A percentile compares a stretch with the other conserved stretches of the same genome.
These are phyloP conservation scores for Pecten maximus DNA, from an alignment of 2,888 invertebrate species.

Conservation along the genomic window DNA sequence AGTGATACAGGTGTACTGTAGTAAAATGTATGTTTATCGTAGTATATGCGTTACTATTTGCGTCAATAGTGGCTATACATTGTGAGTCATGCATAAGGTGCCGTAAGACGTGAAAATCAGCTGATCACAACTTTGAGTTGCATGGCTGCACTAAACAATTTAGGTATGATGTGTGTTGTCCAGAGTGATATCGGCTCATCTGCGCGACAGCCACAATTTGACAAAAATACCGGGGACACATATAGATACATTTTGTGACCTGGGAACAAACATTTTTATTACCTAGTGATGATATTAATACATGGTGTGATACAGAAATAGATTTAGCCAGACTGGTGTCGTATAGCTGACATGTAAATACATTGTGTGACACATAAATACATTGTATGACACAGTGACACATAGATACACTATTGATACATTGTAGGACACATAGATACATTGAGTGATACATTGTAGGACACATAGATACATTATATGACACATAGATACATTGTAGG, in stretches of 20 bases:
- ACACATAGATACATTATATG: too few relatives aligned
- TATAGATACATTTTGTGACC: neutral
- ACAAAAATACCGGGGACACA: neutral
- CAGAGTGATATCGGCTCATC: neutral
- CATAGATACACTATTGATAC: neutral
- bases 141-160: slow-evolving; percentile 14
- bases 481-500: neutral
- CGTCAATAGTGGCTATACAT: slow-evolving; percentile 23
- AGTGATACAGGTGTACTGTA: neutral
- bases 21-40: slow-evolving; percentile 21
- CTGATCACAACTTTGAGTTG: slow-evolving; percentile 26
- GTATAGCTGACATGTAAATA: neutral
- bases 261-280: neutral
- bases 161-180: neutral
- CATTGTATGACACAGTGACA: neutral
- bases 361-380: neutral
- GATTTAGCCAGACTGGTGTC: neutral
- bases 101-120: slow-evolving; percentile 20
- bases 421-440: neutral
- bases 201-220: neutral
- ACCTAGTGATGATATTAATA: neutral
- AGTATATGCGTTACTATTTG: slow-evolving; percentile 29
- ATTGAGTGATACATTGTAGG: neutral
- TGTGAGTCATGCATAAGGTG: neutral
- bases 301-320: neutral